Base-by-base conservation (phyloP, 2,888 invertebrate genomes). In the Bombylius major region DNA sequence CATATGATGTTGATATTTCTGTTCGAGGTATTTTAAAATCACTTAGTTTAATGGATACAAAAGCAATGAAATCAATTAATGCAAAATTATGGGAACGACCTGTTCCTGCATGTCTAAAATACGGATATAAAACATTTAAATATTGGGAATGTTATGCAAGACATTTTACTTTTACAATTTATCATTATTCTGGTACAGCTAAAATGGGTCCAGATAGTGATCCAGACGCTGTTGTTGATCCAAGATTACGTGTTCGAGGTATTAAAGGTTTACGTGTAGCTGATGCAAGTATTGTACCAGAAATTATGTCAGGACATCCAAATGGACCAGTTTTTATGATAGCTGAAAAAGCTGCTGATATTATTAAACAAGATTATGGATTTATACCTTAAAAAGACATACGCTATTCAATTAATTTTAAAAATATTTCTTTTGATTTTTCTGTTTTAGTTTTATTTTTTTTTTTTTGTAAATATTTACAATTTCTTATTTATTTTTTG, bases 131-230 rank as follows among this genome's bases (percentile, higher is more conserved):
- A 49, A 75, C 78, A 5, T 80, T 82, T 60, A 77, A 76, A 36
- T 85, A 84, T 65, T 84, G 83, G 82, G 77, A 81, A 54, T 85
- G 85, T 67, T 81, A 82, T 32, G 73, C 80, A 8, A 76, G 79
- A 14, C 79, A 82, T 58, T 69, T 82, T 47, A 80, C 83, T 0
- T 75, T 78, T 13, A 82, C 83, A 56, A 76, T 82, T 64, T 82
- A 83, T 62, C 83, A 84, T 63, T 83, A 83, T 44, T 71, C 74
- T 33, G 81, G 82, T 1, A 83, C 83, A 0, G 77, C 79, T 59
- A 82, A 82, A 62, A 85, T 85, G 85, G 84, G 84, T 0, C 80
- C 83, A 0, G 65, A 65, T 33, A 70, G 66, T 1, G 83, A 84
- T 68, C 75, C 78, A 0, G 70, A 73, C 0, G 82, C 84, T 0